Conservation (phyloP, 2,888 invertebrate species). For the Drosophila gaucha region DNA sequence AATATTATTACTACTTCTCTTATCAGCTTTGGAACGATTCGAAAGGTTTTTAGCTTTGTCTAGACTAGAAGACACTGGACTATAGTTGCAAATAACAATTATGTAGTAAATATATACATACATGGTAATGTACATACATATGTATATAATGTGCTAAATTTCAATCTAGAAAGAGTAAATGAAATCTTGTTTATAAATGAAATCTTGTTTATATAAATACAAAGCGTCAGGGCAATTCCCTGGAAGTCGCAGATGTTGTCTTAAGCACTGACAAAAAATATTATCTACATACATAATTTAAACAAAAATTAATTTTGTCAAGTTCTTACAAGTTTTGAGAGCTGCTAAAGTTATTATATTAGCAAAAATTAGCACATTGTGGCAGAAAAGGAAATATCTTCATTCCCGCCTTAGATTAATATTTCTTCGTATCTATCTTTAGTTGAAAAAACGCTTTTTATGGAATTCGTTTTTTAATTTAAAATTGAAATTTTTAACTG, state of each 20-base stretch:
- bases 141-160: neutral
- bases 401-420: neutral
- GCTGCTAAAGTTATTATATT: neutral
- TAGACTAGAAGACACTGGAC: constrained; percentile 5
- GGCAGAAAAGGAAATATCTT: too few species aligned
- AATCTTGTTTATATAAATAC: too few species aligned
- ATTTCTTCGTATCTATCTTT: too few species aligned
- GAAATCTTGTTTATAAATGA: neutral
- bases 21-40: constrained; percentile 27
- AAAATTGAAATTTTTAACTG: too few species aligned
- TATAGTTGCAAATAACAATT: constrained; percentile 10
- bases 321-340: too few species aligned
- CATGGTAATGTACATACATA: too few species aligned
- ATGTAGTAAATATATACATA: neutral
- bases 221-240: too few species aligned
- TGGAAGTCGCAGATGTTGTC: neutral
- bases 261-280: neutral
- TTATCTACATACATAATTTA: neutral
- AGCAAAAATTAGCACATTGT: neutral
- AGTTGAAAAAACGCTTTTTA: too few species aligned
- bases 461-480: too few species aligned
- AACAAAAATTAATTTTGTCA: neutral
- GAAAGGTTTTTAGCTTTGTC: constrained; percentile 19
- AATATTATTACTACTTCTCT: constrained; percentile 25
- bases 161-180: neutral